Conservation (phyloP, 2,797 vertebrate genomes). For the Sebastes taczanowskii region DNA sequence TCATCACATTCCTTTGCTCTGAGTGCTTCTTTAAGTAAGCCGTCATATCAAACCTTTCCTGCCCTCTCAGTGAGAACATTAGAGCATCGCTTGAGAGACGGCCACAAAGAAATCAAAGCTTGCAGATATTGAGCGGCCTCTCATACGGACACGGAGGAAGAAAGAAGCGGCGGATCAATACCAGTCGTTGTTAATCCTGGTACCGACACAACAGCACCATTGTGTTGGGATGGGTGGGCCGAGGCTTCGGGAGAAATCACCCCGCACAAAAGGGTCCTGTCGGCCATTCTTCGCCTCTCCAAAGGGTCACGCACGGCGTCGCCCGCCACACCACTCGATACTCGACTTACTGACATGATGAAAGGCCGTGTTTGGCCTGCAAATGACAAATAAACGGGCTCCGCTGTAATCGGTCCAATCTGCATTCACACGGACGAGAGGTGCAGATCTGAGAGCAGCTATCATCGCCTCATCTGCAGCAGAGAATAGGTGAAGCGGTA, state of each 20-base stretch:
- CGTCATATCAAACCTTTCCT: slow-evolving; percentile 20
- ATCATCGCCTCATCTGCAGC: slow-evolving; percentile 34
- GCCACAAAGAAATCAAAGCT: slow-evolving; percentile 68
- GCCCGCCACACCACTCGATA: slow-evolving; percentile 11
- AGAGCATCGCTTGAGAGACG: slow-evolving; percentile 38
- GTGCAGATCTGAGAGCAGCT: slow-evolving; percentile 23
- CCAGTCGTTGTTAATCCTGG: slow-evolving; percentile 64
- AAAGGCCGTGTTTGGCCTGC: slow-evolving; percentile 27
- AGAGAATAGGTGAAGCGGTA: slow-evolving; percentile 52
- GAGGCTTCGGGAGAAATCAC: slow-evolving; percentile 34
- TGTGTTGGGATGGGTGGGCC: slow-evolving; percentile 55
- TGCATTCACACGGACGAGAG: slow-evolving; percentile 28
- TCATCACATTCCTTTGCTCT: neutral
- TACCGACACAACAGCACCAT: slow-evolving; percentile 62
- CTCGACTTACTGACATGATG: slow-evolving; percentile 11
- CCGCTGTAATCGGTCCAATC: slow-evolving; percentile 28
- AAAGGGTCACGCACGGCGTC: slow-evolving; percentile 4
- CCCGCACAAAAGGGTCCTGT: slow-evolving; percentile 26
- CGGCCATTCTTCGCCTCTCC: slow-evolving; percentile 5
- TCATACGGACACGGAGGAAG: slow-evolving; percentile 61
- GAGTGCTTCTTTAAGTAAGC: neutral
- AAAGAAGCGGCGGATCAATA: slow-evolving; percentile 67
- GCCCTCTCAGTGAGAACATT: slow-evolving; percentile 37
- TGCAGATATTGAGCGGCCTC: slow-evolving; percentile 65
- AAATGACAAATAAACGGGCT: neutral